These are phyloP conservation scores for Melanerpes formicivorus DNA, from an alignment of 2,113 vertebrate species.

Conservation along the genomic window DNA sequence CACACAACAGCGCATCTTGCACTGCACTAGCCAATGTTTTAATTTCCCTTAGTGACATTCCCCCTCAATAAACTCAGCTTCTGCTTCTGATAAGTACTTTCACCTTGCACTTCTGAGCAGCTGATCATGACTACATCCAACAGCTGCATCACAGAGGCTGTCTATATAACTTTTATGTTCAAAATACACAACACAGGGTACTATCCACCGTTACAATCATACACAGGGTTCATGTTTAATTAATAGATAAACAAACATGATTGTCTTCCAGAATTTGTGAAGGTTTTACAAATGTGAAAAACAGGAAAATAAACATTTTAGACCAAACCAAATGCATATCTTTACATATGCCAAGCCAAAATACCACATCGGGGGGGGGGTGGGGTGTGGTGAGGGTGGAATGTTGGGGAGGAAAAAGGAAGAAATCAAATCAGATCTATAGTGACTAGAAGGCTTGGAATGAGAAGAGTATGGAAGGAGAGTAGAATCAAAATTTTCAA, in stretches of 20 bases:
- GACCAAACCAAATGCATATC: background rate
- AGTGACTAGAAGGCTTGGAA: background rate
- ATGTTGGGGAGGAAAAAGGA: background rate
- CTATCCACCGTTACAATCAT: background rate
- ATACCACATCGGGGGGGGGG: background rate
- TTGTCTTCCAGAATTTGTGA: background rate
- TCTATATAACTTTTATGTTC: background rate
- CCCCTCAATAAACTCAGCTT: background rate
- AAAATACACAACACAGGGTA: background rate
- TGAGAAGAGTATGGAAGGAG: background rate
- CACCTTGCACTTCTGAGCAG: background rate
- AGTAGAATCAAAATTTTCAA: rapidly evolving
- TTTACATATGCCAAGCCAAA: background rate
- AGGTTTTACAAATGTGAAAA: background rate
- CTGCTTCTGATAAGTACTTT: background rate
- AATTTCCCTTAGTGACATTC: background rate
- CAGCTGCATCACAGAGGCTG: background rate
- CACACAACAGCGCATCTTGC: background rate
- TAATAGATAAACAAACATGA: background rate
- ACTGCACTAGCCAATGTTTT: background rate
- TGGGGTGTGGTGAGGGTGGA: no score
- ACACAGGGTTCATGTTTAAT: background rate
- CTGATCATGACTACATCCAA: background rate
- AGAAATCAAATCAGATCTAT: background rate
- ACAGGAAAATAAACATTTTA: background rate